Evolutionary conservation across 2,797 vertebrate genomes (phyloP).

Genomic region (Erpetoichthys calabaricus): DNA sequence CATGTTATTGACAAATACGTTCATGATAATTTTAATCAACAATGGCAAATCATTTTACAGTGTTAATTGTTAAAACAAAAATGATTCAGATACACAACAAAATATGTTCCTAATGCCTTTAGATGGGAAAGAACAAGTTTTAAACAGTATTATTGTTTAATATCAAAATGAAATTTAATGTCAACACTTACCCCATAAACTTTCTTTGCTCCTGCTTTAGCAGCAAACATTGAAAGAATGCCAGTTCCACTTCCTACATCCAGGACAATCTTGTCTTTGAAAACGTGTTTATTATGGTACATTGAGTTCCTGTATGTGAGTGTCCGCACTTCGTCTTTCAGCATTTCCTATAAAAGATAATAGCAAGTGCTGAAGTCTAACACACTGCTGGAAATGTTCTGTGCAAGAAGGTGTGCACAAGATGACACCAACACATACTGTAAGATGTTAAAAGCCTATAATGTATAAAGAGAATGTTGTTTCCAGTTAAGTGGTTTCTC

Average conservation of each 20-base stretch:
- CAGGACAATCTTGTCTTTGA: slow-evolving; percentile 92
- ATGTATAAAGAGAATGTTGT: too few relatives aligned
- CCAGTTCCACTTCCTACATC: slow-evolving; percentile 94
- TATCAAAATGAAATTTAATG: not conserved
- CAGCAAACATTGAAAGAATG: slow-evolving; percentile 96
- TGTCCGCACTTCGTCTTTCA: slow-evolving; percentile 93
- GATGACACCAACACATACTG: not conserved
- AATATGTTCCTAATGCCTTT: too few relatives aligned
- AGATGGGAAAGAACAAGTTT: too few relatives aligned
- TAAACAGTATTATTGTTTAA: too few relatives aligned
- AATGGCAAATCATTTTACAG: too few relatives aligned
- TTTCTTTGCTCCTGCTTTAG: slow-evolving; percentile 91
- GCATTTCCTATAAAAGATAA: slow-evolving; percentile 70
- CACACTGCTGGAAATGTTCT: too few relatives aligned
- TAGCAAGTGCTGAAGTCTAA: not conserved
- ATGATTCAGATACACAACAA: too few relatives aligned
- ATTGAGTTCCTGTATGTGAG: slow-evolving; percentile 94
- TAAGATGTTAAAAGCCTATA: too few relatives aligned
- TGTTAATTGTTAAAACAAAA: too few relatives aligned
- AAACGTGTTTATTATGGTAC: slow-evolving; percentile 97
- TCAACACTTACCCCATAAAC: slow-evolving; percentile 75
- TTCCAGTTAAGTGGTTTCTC: too few relatives aligned
- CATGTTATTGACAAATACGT: too few relatives aligned
- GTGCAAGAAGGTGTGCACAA: not conserved
- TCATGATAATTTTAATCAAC: too few relatives aligned